Evolutionary conservation across 2,888 invertebrate species (phyloP).

Genomic region (Tanytarsus gracilentus): DNA sequence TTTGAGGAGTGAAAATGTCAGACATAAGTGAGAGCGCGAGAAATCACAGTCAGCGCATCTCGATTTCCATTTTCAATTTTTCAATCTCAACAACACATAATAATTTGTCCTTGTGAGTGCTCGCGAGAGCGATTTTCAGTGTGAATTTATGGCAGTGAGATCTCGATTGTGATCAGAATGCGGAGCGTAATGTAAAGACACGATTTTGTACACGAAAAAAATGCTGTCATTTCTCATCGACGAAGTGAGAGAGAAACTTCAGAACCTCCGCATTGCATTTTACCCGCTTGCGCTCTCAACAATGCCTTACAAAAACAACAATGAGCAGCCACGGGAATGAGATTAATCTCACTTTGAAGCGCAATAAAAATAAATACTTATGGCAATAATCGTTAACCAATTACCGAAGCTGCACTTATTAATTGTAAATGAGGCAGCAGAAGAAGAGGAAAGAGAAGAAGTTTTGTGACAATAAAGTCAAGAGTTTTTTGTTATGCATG

Average conservation of each 20-base stretch:
- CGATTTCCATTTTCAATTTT: background rate
- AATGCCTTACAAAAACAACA: background rate
- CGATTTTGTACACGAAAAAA: background rate
- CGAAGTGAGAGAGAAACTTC: background rate
- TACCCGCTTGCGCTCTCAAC: background rate
- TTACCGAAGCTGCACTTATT: constrained; percentile 15
- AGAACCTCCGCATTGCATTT: constrained; percentile 1
- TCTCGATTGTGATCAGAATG: background rate
- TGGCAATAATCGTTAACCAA: constrained; percentile 28
- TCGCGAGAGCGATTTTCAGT: background rate
- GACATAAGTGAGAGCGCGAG: no score
- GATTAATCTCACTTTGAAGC: constrained; percentile 11
- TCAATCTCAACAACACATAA: no score
- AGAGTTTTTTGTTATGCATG: no score
- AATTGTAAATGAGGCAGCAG: no score
- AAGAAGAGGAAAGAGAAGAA: no score
- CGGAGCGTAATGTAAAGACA: constrained; percentile 8
- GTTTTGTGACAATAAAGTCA: no score
- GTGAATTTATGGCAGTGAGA: constrained; percentile 8
- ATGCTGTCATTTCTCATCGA: background rate
- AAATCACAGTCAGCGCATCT: constrained; percentile 1
- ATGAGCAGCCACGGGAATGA: background rate
- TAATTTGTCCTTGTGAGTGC: constrained; percentile 13
- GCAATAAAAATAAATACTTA: constrained; percentile 20
- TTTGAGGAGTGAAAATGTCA: constrained; percentile 1